Evolutionary conservation across 2,113 vertebrate genomes (phyloP).

Genomic region (Periophthalmodon schlosseri): DNA sequence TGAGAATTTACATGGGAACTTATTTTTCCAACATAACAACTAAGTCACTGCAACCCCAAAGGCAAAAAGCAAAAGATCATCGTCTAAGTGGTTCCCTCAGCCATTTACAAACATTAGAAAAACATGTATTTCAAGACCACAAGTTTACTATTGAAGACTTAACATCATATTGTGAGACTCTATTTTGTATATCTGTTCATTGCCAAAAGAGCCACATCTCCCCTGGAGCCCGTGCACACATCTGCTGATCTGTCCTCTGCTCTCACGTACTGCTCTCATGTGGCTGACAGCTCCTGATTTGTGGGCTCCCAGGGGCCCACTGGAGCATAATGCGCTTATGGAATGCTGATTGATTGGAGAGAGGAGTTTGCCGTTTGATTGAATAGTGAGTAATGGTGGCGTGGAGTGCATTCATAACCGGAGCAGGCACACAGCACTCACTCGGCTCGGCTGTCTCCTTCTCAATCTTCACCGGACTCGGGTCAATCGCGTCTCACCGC

Average conservation of each 20-base stretch:
- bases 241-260: neutral
- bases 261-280: neutral
- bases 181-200: no score
- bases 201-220: no score
- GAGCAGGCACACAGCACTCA: neutral
- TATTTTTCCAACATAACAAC: no score
- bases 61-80: no score
- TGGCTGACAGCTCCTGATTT: constrained; percentile 38
- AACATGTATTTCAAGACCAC: neutral
- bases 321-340: constrained; percentile 53
- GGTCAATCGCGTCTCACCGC: no score
- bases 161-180: neutral
- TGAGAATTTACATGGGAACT: no score
- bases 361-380: constrained; percentile 60
- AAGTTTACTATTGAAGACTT: neutral
- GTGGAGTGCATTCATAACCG: constrained; percentile 39
- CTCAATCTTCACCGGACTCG: no score
- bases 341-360: constrained; percentile 63
- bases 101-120: neutral
- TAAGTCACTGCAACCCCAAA: no score
- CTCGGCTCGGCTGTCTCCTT: no score
- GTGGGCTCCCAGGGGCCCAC: constrained; percentile 37
- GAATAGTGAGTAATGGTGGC: constrained; percentile 62
- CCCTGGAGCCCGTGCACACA: neutral
- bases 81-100: no score